These are phyloP conservation scores for Hemistola chrysoprasaria DNA, from an alignment of 2,888 invertebrate species.

Conservation along the genomic window DNA sequence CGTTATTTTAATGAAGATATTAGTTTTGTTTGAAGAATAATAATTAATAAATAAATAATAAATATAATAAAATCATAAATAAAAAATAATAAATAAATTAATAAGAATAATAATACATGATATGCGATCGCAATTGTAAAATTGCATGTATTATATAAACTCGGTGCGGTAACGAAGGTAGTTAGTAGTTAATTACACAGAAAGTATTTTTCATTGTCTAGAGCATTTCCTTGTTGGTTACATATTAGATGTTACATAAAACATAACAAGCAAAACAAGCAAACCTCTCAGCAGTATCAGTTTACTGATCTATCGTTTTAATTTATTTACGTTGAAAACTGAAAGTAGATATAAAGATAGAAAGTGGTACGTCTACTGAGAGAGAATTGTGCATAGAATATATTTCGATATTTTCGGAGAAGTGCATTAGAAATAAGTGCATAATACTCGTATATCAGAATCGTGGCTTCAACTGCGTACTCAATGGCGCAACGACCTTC, in stretches of 20 bases:
- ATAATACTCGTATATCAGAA: no score
- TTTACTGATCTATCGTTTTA: slow-evolving; percentile 5
- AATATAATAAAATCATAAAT: no score
- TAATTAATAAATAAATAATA: no score
- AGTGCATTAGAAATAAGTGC: no score
- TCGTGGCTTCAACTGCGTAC: no score
- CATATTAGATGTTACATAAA: slow-evolving; percentile 55
- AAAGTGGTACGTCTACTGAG: no score
- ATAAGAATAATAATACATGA: no score
- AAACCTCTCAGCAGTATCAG: slow-evolving; percentile 15
- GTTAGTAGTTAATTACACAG: slow-evolving; percentile 46
- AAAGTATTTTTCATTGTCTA: slow-evolving; percentile 76
- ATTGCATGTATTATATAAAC: slow-evolving; percentile 54
- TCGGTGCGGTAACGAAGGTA: slow-evolving; percentile 48
- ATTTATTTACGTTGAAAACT: slow-evolving; percentile 22
- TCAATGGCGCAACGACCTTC: not conserved
- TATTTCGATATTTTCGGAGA: no score
- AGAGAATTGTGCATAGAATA: no score
- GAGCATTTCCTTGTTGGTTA: slow-evolving; percentile 69
- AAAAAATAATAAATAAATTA: no score
- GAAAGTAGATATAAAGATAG: no score
- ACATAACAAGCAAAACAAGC: slow-evolving; percentile 23
- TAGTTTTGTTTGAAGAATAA: slow-evolving; percentile 8
- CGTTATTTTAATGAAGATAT: not conserved
- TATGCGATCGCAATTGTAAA: slow-evolving; percentile 15